A percentile compares a stretch with the other conserved stretches of the same genome.
These are phyloP conservation scores for Zoroaster sp. DNA, from an alignment of 53 echinoderm and acorn worm genomes.

Conservation along the genomic window DNA sequence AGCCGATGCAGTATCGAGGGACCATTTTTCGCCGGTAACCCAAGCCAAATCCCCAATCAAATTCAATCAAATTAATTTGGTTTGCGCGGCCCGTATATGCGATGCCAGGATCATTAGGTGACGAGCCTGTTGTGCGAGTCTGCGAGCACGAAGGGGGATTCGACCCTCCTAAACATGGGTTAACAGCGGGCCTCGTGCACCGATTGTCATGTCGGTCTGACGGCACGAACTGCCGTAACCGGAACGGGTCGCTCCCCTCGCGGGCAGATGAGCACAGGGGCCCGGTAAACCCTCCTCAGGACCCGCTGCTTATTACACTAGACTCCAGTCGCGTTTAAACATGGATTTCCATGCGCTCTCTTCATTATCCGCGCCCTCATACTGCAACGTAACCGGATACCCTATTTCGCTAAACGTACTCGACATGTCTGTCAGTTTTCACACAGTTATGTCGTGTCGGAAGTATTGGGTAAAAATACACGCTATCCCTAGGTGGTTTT, in stretches of 20 bases:
- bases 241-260: slow-evolving; percentile 54
- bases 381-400: slow-evolving; percentile 25
- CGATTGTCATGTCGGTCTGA: not conserved
- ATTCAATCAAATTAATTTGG: slow-evolving; percentile 64
- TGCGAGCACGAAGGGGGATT: not conserved
- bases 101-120: slow-evolving; percentile 41
- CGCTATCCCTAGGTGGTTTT: slow-evolving; percentile 37
- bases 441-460: slow-evolving; percentile 40
- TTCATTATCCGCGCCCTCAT: slow-evolving; percentile 7
- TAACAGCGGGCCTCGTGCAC: slow-evolving; percentile 15
- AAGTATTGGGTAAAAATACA: slow-evolving; percentile 8
- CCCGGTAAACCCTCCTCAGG: not conserved
- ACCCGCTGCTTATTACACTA: not conserved
- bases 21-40: slow-evolving; percentile 49
- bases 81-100: slow-evolving; percentile 27
- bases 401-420: slow-evolving; percentile 42
- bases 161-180: slow-evolving; percentile 31
- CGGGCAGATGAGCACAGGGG: slow-evolving; percentile 35
- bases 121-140: slow-evolving; percentile 4
- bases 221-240: slow-evolving; percentile 49
- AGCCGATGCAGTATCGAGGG: slow-evolving; percentile 39
- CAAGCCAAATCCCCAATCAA: slow-evolving; percentile 56
- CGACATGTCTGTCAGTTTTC: slow-evolving; percentile 44
- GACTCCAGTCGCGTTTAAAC: not conserved
- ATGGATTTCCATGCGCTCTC: slow-evolving; percentile 11